Evolutionary conservation across 37 sponge, comb jelly and placozoan genomes (phyloP), one percentile per base, ranked within the genome.

Genomic region (Amphimedon queenslandica): DNA sequence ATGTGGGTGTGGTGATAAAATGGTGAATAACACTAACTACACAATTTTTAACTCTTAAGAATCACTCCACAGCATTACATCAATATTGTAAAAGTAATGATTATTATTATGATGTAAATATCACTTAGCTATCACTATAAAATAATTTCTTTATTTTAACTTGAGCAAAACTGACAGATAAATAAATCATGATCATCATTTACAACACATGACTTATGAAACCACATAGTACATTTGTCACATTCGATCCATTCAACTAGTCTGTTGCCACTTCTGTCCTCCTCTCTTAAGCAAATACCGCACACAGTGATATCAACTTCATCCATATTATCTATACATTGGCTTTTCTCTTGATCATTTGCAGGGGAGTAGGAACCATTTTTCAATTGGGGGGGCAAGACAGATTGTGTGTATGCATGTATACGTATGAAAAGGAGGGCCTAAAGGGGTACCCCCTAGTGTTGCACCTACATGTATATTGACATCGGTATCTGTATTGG

Each of bases 161-260:
- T 8, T 47, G 13, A 47, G 53, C 53, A 47, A 47, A 47, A 47
- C 8, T 47, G 53, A 47, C 53, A 47, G 13, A 47, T 47, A 47
- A 47, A 47, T 18, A 47, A 8, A 47, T 47, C 53, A 47, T 47
- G 8, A 18, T 47, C 53, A 13, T 47, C 53, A 47, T 47, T 13
- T 47, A 47, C 53, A 18, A 47, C 66, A 11, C 66, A 65, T 30
- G 32, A 11, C 66, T 35, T 35, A 4, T 65, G 66, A 30, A 32
- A 30, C 66, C 66, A 65, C 29, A 65, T 30, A 65, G 31, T 11
- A 10, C 66, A 65, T 23, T 65, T 65, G 34, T 34, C 8, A 34
- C 66, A 65, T 5, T 30, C 66, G 29, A 65, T 65, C 66, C 66
- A 65, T 34, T 65, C 31, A 35, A 65, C 36, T 1, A 35, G 35